phyloP scores from a whole-genome alignment of 1,140 invertebrate species.

The Proales similis region DNA sequence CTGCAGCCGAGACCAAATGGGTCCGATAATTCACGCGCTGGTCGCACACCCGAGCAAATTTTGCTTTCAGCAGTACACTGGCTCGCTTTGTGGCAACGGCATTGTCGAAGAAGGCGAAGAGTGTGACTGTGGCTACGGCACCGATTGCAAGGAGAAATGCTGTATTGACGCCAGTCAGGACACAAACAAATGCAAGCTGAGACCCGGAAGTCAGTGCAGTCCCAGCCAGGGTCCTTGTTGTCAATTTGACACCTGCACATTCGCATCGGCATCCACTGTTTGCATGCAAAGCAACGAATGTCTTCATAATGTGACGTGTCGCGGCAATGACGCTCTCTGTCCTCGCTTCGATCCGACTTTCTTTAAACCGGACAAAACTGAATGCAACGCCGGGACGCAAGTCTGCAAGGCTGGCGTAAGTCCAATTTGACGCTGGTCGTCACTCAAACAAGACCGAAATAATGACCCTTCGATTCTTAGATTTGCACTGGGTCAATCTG shows the following conservation, averaged over 20 bases:
- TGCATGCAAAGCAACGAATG: constrained; percentile 82
- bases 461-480: constrained; percentile 40
- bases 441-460: not conserved
- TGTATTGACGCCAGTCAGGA: constrained; percentile 61
- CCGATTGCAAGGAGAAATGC: constrained; percentile 77
- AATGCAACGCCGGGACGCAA: constrained; percentile 54
- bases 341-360: constrained; percentile 60
- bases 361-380: constrained; percentile 68
- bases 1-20: constrained; percentile 78
- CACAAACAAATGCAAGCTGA: constrained; percentile 63
- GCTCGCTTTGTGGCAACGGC: constrained; percentile 97
- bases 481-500: constrained; percentile 92
- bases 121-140: constrained; percentile 93
- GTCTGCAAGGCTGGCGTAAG: constrained; percentile 70
- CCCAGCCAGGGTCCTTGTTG: constrained; percentile 96
- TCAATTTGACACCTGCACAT: constrained; percentile 68
- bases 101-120: constrained; percentile 94
- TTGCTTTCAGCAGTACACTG: constrained; percentile 64
- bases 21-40: constrained; percentile 59
- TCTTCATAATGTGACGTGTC: constrained; percentile 56
- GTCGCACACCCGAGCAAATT: constrained; percentile 1
- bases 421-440: not conserved
- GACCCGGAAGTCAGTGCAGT: constrained; percentile 69
- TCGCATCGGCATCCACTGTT: constrained; percentile 59
- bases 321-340: constrained; percentile 59